Conservation (phyloP, 2,888 invertebrate genomes). For the Mylabris sibirica region DNA sequence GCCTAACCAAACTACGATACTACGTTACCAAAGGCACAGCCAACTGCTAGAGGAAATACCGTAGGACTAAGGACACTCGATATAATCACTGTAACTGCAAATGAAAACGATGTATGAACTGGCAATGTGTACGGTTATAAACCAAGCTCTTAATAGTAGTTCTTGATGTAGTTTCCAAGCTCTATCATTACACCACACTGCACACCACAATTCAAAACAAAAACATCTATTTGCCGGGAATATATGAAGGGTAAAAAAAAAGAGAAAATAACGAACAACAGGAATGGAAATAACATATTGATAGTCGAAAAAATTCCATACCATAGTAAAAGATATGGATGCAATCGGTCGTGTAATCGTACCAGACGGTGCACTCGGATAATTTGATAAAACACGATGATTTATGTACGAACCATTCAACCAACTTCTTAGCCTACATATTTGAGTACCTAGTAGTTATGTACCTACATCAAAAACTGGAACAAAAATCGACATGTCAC, state of each 20-base stretch:
- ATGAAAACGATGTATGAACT: background rate
- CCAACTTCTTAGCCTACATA: slow-evolving; percentile 25
- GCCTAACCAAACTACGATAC: too few species aligned
- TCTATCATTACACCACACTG: background rate
- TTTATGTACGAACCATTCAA: slow-evolving; percentile 49
- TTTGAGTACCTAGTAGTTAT: too few species aligned
- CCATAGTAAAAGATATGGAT: slow-evolving; percentile 32
- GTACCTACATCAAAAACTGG: too few species aligned
- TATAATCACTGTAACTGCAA: background rate
- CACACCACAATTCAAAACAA: slow-evolving; percentile 1
- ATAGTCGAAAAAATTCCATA: background rate
- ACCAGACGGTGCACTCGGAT: slow-evolving; percentile 49
- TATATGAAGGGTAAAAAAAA: background rate
- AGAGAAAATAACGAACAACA: background rate
- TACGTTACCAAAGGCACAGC: too few species aligned
- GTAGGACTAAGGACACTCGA: too few species aligned
- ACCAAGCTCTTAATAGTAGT: background rate
- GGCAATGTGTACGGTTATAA: slow-evolving; percentile 1
- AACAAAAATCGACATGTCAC: slow-evolving; percentile 30
- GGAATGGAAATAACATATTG: background rate
- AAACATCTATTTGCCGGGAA: background rate
- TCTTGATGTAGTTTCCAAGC: background rate
- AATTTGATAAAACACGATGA: slow-evolving; percentile 54
- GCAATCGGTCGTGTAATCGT: slow-evolving; percentile 50
- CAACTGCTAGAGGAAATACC: too few species aligned